Percentiles rank a stretch among this genome's conserved stretches.
Evolutionary conservation across 1,140 invertebrate genomes (phyloP).

Genomic region (Aplysia californica): DNA sequence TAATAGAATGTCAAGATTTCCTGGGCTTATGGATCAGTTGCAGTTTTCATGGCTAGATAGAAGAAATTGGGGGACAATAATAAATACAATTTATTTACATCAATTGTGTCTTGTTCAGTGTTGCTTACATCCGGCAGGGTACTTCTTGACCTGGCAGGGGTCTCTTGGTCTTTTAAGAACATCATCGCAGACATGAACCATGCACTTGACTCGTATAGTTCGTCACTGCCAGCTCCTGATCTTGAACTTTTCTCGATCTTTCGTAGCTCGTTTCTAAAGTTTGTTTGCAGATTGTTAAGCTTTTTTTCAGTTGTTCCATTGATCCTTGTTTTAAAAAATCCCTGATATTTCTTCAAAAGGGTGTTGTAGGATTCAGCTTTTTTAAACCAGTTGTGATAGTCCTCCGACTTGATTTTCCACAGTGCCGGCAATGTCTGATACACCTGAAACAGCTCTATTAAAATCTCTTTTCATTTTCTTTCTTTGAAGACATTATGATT

Average conservation of each 20-base stretch:
- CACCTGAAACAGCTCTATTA: not conserved
- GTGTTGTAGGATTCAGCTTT: not conserved
- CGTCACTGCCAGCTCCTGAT: not conserved
- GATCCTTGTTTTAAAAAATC: not conserved
- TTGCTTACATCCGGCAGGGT: not conserved
- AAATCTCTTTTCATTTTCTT: not conserved
- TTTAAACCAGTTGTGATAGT: not conserved
- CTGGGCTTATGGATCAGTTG: not conserved
- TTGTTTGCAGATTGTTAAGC: not conserved
- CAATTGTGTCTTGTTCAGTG: not conserved
- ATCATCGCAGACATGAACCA: not conserved
- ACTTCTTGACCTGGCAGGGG: not conserved
- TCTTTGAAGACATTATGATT: not conserved
- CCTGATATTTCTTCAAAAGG: too few species aligned
- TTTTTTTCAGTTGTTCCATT: not conserved
- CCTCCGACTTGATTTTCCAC: not conserved
- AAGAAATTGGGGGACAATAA: not conserved
- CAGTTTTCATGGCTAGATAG: not conserved
- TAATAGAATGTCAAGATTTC: not conserved
- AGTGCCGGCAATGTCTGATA: not conserved
- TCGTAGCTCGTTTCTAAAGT: not conserved
- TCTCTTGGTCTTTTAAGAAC: not conserved
- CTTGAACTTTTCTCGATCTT: not conserved
- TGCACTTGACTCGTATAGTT: not conserved
- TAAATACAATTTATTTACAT: not conserved